Percentiles rank a stretch among this genome's conserved stretches.
These are phyloP conservation scores for Sternarchorhynchus goeldii DNA, from an alignment of 2,797 vertebrate genomes.

Conservation along the genomic window DNA sequence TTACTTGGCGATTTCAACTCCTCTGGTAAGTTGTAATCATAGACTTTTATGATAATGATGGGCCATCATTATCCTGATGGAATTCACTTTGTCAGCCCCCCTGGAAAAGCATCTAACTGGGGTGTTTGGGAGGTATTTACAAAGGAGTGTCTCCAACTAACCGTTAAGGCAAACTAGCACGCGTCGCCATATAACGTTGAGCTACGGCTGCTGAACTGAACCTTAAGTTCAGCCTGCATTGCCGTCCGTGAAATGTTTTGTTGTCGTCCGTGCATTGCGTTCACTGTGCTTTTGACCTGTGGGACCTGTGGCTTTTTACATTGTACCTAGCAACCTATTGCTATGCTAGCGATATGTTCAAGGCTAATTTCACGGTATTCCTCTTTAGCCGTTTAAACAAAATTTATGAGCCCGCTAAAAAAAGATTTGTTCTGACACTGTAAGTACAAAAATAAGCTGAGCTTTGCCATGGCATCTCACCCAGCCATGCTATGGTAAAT, in stretches of 20 bases:
- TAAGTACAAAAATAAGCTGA: background rate
- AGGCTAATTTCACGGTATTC: background rate
- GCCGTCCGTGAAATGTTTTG: background rate
- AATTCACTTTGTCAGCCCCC: too few species aligned
- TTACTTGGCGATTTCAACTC: background rate
- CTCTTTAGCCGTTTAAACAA: background rate
- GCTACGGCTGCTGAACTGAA: too few species aligned
- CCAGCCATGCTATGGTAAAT: background rate
- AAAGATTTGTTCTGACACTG: background rate
- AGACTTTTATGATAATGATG: background rate
- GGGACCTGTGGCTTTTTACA: background rate
- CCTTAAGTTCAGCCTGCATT: background rate
- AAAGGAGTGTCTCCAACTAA: slow-evolving; percentile 14
- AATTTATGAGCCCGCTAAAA: background rate
- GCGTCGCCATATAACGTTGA: background rate
- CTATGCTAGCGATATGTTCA: background rate
- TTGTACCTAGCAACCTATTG: background rate
- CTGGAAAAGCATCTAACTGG: too few species aligned
- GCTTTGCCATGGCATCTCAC: background rate
- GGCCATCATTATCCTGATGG: background rate
- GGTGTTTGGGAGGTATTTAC: background rate
- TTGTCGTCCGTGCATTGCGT: background rate
- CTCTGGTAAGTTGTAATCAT: background rate
- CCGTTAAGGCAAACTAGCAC: slow-evolving; percentile 16
- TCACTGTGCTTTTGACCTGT: slow-evolving; percentile 2